Evolutionary conservation across 2,888 invertebrate species (phyloP).

Genomic region (Camponotus fellah): DNA sequence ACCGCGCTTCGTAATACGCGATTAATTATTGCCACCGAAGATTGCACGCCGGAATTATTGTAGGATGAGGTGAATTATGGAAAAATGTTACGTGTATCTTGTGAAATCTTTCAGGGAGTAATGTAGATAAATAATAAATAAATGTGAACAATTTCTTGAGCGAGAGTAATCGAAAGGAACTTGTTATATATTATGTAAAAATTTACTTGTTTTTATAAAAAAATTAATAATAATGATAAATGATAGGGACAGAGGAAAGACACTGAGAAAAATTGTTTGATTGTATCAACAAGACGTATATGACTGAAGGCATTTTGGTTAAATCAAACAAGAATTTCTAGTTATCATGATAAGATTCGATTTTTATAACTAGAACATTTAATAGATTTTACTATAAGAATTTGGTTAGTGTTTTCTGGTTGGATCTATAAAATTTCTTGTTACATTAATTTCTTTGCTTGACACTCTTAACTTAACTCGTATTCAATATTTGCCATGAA

Average conservation of each 20-base stretch:
- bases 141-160: background rate
- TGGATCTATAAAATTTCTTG: too few relatives aligned
- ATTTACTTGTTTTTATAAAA: background rate
- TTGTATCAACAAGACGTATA: too few relatives aligned
- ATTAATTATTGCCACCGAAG: conserved; percentile 49
- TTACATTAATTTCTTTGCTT: too few relatives aligned
- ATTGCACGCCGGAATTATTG: conserved; percentile 31
- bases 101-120: background rate
- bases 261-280: too few relatives aligned
- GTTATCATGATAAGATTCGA: too few relatives aligned
- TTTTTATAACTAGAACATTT: too few relatives aligned
- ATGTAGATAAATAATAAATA: conserved; percentile 10
- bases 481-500: too few relatives aligned
- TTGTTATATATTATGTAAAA: background rate
- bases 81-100: background rate
- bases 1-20: conserved; percentile 22
- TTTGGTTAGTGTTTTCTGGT: too few relatives aligned
- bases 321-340: too few relatives aligned
- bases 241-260: background rate
- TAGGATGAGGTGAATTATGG: background rate
- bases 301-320: too few relatives aligned
- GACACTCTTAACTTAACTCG: too few relatives aligned
- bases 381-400: too few relatives aligned
- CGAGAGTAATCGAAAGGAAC: conserved; percentile 3
- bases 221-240: background rate